Evolutionary conservation across 2,888 invertebrate species (phyloP).

Genomic region (Odontocolon sp.): DNA sequence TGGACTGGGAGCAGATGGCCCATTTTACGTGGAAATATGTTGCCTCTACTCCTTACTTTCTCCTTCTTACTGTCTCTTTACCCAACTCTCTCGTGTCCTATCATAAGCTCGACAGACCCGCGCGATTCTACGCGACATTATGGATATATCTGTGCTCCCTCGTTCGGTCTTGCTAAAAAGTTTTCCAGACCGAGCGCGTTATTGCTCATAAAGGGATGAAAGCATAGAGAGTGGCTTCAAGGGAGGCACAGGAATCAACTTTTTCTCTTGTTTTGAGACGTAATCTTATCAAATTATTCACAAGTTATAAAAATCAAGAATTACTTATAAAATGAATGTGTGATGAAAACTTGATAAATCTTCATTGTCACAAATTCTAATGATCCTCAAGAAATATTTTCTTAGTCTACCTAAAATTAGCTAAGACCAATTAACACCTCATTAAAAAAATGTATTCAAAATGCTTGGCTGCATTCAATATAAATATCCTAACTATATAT

Average conservation of each 20-base stretch:
- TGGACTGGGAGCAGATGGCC: conserved; percentile 62
- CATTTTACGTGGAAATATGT: conserved; percentile 57
- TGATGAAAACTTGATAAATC: too few species aligned
- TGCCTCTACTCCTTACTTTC: not conserved
- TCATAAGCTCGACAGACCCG: conserved; percentile 19
- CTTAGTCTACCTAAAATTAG: too few species aligned
- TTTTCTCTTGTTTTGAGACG: conserved; percentile 10
- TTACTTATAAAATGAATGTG: too few species aligned
- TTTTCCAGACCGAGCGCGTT: conserved; percentile 17
- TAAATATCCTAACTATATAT: too few species aligned
- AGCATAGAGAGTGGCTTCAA: not conserved
- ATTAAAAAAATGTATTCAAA: too few species aligned
- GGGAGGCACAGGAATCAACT: conserved; percentile 3
- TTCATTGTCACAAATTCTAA: too few species aligned
- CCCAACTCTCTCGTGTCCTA: conserved; percentile 40
- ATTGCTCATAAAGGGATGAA: conserved; percentile 26
- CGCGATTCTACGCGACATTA: conserved; percentile 12
- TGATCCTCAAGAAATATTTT: too few species aligned
- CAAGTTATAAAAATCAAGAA: too few species aligned
- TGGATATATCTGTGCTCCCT: conserved; percentile 19
- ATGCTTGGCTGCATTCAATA: too few species aligned
- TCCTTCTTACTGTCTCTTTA: conserved; percentile 11
- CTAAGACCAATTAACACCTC: too few species aligned
- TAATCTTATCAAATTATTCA: not conserved
- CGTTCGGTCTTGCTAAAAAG: conserved; percentile 13